Evolutionary conservation across 2,888 invertebrate species (phyloP).

Genomic region (Altica lythri): DNA sequence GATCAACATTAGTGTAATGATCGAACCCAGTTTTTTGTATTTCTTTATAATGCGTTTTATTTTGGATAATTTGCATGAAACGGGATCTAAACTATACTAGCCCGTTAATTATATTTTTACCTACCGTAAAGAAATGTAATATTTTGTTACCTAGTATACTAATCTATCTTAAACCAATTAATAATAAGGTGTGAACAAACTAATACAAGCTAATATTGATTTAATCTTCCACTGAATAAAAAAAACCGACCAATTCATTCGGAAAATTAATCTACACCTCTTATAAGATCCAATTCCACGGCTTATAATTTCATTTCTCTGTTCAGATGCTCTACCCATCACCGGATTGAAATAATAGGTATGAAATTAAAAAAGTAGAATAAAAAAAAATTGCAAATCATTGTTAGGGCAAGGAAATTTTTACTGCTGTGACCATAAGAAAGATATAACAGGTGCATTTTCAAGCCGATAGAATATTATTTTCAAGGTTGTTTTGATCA

Average conservation of each 20-base stretch:
- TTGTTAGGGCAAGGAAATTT: conserved; percentile 27
- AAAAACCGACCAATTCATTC: conserved; percentile 35
- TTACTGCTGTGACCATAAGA: conserved; percentile 21
- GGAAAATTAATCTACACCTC: conserved; percentile 40
- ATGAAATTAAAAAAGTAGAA: conserved; percentile 35
- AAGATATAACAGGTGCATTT: conserved; percentile 17
- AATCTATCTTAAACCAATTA: too few relatives aligned
- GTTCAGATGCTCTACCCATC: conserved; percentile 26
- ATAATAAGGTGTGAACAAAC: conserved; percentile 30
- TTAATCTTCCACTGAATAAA: conserved; percentile 28
- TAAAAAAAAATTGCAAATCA: conserved; percentile 34
- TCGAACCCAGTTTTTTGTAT: too few relatives aligned
- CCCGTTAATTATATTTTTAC: too few relatives aligned
- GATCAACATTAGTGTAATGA: too few relatives aligned
- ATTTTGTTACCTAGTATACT: too few relatives aligned
- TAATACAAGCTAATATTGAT: conserved; percentile 37
- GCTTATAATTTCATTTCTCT: conserved; percentile 34
- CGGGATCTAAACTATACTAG: too few relatives aligned
- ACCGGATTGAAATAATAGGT: conserved; percentile 34
- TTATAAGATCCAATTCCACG: conserved; percentile 36
- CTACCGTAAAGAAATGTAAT: too few relatives aligned
- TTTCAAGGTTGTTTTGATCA: conserved; percentile 2
- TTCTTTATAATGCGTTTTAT: too few relatives aligned
- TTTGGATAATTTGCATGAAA: too few relatives aligned
- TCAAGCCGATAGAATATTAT: conserved; percentile 3